Conservation (phyloP, 2,113 vertebrate genomes). For the Epinephelus lanceolatus region DNA sequence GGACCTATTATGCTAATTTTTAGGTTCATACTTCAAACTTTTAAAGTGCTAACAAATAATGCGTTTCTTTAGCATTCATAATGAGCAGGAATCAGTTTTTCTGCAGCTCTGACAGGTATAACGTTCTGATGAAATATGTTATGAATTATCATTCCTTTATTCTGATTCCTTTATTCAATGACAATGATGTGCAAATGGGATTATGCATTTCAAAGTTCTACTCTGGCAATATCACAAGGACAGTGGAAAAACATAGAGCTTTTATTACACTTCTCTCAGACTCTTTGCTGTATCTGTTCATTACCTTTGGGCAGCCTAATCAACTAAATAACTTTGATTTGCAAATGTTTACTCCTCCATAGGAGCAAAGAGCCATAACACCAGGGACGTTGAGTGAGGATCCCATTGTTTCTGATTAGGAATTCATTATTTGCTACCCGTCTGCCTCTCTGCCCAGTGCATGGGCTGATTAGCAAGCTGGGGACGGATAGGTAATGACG, state of each 20-base stretch:
- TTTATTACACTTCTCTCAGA: slow-evolving; percentile 35
- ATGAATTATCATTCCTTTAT: not conserved
- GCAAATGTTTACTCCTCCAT: slow-evolving; percentile 76
- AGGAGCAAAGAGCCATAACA: slow-evolving; percentile 64
- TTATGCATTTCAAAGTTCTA: slow-evolving; percentile 1
- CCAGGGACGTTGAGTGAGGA: slow-evolving; percentile 40
- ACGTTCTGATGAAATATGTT: slow-evolving; percentile 7
- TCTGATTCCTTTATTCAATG: slow-evolving; percentile 10
- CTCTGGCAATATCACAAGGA: slow-evolving; percentile 32
- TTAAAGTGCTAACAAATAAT: not conserved
- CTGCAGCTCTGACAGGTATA: not conserved
- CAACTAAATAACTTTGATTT: slow-evolving; percentile 73
- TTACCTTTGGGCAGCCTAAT: slow-evolving; percentile 67
- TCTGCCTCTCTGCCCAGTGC: slow-evolving; percentile 58
- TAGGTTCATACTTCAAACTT: not conserved
- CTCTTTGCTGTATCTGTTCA: slow-evolving; percentile 21
- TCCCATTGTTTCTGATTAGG: slow-evolving; percentile 72
- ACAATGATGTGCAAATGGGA: slow-evolving; percentile 1
- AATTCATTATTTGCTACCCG: slow-evolving; percentile 67
- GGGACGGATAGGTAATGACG: slow-evolving; percentile 66
- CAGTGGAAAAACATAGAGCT: not conserved
- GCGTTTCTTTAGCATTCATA: not conserved
- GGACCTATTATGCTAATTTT: too few species aligned
- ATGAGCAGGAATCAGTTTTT: not conserved
- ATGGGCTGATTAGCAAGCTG: slow-evolving; percentile 72